These are phyloP conservation scores for Sebastes jordani DNA, from an alignment of 2,797 vertebrate genomes.

Conservation along the genomic window DNA sequence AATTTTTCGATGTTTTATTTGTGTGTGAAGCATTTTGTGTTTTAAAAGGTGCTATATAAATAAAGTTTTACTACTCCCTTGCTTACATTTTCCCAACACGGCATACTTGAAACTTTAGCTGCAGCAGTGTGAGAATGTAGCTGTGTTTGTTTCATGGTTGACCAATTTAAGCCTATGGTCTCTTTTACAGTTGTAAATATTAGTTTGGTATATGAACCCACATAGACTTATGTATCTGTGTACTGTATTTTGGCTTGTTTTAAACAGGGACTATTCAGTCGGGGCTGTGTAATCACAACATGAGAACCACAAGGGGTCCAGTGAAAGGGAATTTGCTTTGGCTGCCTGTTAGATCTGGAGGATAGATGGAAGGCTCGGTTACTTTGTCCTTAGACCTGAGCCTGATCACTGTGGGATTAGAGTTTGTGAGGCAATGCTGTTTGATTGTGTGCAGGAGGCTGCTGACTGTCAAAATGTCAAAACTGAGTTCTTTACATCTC, in stretches of 20 bases:
- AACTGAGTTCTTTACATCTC: background rate
- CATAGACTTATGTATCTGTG: conserved; percentile 10
- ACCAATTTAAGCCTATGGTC: background rate
- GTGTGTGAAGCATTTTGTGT: no score
- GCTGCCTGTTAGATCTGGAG: conserved; percentile 44
- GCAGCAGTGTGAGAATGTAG: conserved; percentile 14
- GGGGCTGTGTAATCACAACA: conserved; percentile 58
- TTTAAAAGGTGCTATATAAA: no score
- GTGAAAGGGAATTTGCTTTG: conserved; percentile 62
- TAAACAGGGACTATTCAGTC: conserved; percentile 42
- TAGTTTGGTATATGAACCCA: conserved; percentile 29
- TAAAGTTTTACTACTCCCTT: no score
- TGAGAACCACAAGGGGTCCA: conserved; percentile 52
- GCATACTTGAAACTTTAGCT: background rate
- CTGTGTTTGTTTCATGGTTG: conserved; percentile 17
- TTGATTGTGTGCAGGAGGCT: background rate
- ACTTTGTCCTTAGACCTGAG: background rate
- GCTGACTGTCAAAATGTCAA: background rate
- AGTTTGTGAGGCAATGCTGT: background rate
- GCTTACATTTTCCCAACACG: background rate
- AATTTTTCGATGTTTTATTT: no score
- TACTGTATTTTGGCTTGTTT: conserved; percentile 31
- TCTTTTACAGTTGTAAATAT: conserved; percentile 41
- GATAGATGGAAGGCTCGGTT: conserved; percentile 20
- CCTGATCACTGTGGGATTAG: background rate